Evolutionary conservation across 2,888 invertebrate genomes (phyloP), one percentile per base, ranked within the genome.

Genomic region (Dynastes grantii): DNA sequence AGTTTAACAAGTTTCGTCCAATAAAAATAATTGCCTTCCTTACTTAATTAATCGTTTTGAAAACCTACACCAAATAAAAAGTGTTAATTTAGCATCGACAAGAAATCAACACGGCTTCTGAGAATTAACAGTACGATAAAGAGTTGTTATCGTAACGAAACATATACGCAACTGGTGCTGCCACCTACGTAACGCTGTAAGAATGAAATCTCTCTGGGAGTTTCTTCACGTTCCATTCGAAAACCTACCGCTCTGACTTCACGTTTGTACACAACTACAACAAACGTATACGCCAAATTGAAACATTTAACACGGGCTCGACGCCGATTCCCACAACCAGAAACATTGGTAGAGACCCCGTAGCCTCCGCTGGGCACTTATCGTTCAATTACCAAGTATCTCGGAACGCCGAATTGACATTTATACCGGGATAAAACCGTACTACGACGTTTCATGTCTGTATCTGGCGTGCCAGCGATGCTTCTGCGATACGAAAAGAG

Each of bases 361-460:
- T n/a, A 49, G 45, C 16, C 45, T 67, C 22, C 67, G 32, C n/a
- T 27, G 22, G 45, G 13, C 27, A 49, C 45, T 67, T 67, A 67
- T 67, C 67, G 67, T 67, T 67, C 67, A 67, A 67, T 67, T 67
- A 67, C 67, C 67, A 27, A 16, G 32, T 67, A 67, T 67, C 67
- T 67, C 22, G 27, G 55, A 58, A 22, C 67, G 58, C 45, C 73
- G 58, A 61, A 73, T 73, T 73, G 73, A 73, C 73, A 29, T 73
- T 73, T 55, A 73, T 58, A 73, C 37, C 58, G 40, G 58, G 37
- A 58, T 73, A 40, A 58, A 58, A 73, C 51, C 16, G 37, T 29
- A 13, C 37, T 9, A 22, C 73, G 58, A 55, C 58, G 51, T 73
- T 73, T 58, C 55, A 73, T 73, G 58, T 73, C 73, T 58, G 58